A percentile compares a stretch with the other conserved stretches of the same genome.
These are phyloP conservation scores for Eurypyga helias DNA, from an alignment of 2,113 vertebrate species.

Conservation along the genomic window DNA sequence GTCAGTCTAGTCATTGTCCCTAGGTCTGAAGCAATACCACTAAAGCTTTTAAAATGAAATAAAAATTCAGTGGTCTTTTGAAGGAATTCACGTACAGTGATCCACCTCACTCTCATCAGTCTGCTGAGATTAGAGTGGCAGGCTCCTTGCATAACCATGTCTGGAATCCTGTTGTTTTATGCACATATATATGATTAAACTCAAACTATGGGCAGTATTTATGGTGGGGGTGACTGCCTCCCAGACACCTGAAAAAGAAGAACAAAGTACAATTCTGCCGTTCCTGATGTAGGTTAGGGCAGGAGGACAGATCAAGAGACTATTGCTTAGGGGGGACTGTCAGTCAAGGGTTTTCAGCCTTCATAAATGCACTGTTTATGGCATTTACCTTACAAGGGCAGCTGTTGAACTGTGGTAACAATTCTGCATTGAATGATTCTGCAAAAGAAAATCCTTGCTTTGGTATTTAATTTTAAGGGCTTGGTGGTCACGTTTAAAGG, in stretches of 20 bases:
- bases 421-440: neutral
- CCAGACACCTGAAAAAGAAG: neutral
- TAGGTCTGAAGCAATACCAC: neutral
- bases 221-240: neutral
- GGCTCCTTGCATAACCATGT: neutral
- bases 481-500: neutral
- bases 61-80: neutral
- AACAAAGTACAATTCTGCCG: neutral
- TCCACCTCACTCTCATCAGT: neutral
- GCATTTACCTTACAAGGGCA: neutral
- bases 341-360: neutral
- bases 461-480: neutral
- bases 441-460: neutral
- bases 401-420: neutral
- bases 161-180: neutral
- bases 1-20: neutral
- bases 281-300: neutral
- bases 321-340: neutral
- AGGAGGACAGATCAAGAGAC: neutral
- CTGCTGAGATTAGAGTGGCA: neutral
- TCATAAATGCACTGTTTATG: neutral
- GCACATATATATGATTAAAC: neutral
- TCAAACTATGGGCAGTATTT: neutral
- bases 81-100: neutral
- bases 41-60: neutral